phyloP scores from a whole-genome alignment of 2,888 invertebrate genomes.

The Trissonchulus latispiculum region DNA sequence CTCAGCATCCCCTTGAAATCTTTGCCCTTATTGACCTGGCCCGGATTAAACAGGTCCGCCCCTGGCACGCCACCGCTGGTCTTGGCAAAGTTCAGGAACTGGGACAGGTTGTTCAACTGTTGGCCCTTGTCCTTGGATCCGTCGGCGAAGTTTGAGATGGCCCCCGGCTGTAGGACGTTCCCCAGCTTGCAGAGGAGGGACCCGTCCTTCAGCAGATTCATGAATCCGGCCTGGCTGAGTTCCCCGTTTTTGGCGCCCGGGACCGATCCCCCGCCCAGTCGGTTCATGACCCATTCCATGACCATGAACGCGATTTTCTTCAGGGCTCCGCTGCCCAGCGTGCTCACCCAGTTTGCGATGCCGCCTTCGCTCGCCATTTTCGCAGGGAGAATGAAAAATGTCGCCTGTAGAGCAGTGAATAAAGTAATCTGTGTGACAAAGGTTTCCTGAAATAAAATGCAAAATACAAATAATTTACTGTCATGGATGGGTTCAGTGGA shows the following conservation, averaged over 20 bases:
- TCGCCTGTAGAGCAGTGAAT: too few relatives aligned
- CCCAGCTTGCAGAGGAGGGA: not conserved
- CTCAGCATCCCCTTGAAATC: not conserved
- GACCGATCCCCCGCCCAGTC: not conserved
- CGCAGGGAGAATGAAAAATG: too few relatives aligned
- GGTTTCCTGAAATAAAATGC: too few relatives aligned
- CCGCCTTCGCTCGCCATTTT: constrained; percentile 4
- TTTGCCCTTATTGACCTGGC: not conserved
- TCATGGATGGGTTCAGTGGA: too few relatives aligned
- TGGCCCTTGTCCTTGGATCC: not conserved
- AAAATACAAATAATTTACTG: too few relatives aligned
- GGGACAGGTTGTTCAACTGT: not conserved
- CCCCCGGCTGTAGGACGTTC: not conserved
- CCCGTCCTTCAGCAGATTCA: constrained; percentile 16
- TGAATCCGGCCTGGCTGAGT: not conserved
- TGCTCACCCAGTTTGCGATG: not conserved
- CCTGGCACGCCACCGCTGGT: not conserved
- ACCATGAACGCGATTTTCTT: constrained; percentile 1
- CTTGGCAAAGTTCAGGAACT: constrained; percentile 5
- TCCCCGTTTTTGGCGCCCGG: constrained; percentile 10
- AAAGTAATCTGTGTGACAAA: too few relatives aligned
- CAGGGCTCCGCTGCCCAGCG: not conserved
- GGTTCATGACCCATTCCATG: constrained; percentile 11
- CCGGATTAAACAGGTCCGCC: not conserved
- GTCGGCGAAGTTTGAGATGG: not conserved